These are phyloP conservation scores for Maniola hyperantus DNA, from an alignment of 2,888 invertebrate genomes.

Conservation along the genomic window DNA sequence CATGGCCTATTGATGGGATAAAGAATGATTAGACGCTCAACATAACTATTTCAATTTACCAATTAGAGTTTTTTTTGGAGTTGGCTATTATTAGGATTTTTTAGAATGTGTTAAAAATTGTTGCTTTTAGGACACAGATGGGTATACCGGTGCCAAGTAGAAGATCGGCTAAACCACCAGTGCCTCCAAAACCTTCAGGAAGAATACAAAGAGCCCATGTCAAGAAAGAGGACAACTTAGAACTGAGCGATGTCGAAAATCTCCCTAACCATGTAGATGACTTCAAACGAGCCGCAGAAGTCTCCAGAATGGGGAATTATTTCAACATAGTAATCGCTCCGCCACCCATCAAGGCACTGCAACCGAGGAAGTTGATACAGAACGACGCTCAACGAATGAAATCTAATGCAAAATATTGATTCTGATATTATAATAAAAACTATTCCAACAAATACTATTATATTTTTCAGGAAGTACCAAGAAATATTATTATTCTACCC, in stretches of 20 bases:
- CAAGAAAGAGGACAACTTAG: conserved; percentile 53
- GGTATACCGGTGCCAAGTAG: conserved; percentile 72
- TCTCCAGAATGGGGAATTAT: conserved; percentile 76
- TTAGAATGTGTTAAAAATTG: no score
- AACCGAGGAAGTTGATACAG: conserved; percentile 65
- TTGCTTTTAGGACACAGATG: conserved; percentile 72
- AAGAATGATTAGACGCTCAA: no score
- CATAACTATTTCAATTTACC: no score
- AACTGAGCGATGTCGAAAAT: conserved; percentile 51
- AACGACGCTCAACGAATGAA: conserved; percentile 51
- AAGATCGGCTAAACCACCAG: conserved; percentile 45
- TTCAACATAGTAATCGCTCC: conserved; percentile 78
- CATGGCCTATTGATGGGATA: no score
- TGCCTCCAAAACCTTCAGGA: conserved; percentile 17
- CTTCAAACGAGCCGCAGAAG: conserved; percentile 58
- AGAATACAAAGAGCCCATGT: conserved; percentile 45
- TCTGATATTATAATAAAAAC: background rate
- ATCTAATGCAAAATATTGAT: conserved; percentile 47
- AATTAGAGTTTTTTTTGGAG: no score
- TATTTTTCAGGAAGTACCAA: background rate
- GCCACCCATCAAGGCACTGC: conserved; percentile 71
- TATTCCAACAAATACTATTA: background rate
- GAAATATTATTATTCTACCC: no score
- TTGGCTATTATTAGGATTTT: background rate
- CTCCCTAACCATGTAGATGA: conserved; percentile 52